Evolutionary conservation across 2,888 invertebrate genomes (phyloP), one percentile per base, ranked within the genome.

Genomic region (Acrobasis suavella): DNA sequence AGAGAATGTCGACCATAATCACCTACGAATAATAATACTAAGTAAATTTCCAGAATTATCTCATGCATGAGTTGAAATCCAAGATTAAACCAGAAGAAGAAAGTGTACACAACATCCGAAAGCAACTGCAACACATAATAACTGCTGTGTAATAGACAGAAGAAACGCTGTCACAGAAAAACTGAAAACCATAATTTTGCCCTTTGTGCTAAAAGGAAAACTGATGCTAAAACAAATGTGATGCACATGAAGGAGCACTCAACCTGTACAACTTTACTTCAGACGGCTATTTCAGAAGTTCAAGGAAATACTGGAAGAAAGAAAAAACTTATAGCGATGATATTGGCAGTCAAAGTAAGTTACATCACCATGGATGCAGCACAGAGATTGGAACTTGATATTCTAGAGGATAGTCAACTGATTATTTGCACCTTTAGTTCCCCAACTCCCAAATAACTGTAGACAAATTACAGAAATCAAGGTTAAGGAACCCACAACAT

Each of bases 1-100:
- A 0, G 71, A 75, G 66, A 64, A 75, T 62, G 61, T 69, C 6
- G 67, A 71, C 61, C 67, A 68, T 14, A 68, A 67, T 46, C 69
- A 72, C 42, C 51, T 71, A 9, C 39, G 63, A n/a, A 39, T 55
- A 8, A 17, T 63, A 32, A 59, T 64, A 16, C 56, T 64, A 58
- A 50, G 64, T 46, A 66, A 66, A 51, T 61, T 64, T 55, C 59
- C 64, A 0, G 55, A n/a, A 65, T 38, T 55, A 59, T 9, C 16
- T 63, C 3, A 50, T 59, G 8, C 50, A 63, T 46, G 59, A 63
- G 50, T 7, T 63, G 39, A 50, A 10, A 46, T 22, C 46, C 54
- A 54, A 61, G 46, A 50, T 12, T 60, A 9, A 17, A 32, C 22
- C 37, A 16, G 46, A 32, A 16, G 61, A 54, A 12, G 9, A 32